phyloP scores from a whole-genome alignment of 2,797 vertebrate species.

The Danio jaintianensis region DNA sequence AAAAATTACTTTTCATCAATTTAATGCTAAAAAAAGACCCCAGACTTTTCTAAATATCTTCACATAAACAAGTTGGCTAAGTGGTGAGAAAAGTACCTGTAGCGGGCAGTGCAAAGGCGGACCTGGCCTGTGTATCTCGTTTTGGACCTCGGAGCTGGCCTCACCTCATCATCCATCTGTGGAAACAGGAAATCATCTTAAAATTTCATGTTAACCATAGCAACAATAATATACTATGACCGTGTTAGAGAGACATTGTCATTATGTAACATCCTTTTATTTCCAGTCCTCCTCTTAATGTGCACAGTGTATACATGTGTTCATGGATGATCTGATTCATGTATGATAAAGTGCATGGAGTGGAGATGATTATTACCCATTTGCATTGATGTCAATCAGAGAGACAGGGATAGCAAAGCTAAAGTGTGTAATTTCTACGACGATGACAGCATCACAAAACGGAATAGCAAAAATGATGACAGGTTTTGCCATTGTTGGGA shows the following conservation, averaged over 20 bases:
- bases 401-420: conserved; percentile 26
- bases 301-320: conserved; percentile 26
- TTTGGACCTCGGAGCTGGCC: conserved; percentile 87
- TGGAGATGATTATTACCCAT: conserved; percentile 29
- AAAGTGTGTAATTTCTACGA: background rate
- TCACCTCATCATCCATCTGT: conserved; percentile 94
- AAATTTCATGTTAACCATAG: background rate
- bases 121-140: conserved; percentile 95
- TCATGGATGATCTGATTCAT: conserved; percentile 32
- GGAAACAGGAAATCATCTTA: conserved; percentile 20
- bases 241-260: conserved; percentile 18
- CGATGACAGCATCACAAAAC: background rate
- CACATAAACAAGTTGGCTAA: background rate
- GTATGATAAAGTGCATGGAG: conserved; percentile 15
- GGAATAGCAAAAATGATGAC: conserved; percentile 4
- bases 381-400: conserved; percentile 38
- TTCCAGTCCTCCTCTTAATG: conserved; percentile 4
- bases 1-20: background rate
- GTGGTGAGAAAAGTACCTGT: conserved; percentile 81
- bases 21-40: background rate
- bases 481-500: background rate
- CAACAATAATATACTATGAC: background rate
- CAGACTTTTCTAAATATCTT: background rate
- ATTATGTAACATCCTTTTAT: conserved; percentile 36
- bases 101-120: conserved; percentile 96